Base-by-base conservation (phyloP, 2,888 invertebrate genomes). In the Tetramorium bicarinatum region DNA sequence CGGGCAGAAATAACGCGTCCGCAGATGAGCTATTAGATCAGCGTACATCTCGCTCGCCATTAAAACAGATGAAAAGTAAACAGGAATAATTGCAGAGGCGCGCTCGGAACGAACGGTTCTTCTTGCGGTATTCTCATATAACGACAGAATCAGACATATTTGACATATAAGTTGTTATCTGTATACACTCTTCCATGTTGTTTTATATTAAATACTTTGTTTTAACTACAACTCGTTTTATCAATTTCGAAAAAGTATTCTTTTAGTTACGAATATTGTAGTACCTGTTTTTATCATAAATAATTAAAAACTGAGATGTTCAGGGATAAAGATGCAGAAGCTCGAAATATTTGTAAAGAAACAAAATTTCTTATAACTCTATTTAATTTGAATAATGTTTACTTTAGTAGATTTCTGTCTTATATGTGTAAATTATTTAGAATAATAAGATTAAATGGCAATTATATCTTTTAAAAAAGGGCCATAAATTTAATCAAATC, bases 1-100 rank as follows among this genome's bases (percentile, higher is more conserved):
- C 59, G 18, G 18, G 47, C 71, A 71, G 71, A 47, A 80, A 71
- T 80, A 61, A 71, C 79, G 79, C 79, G 69, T 13, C 34, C 34
- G 59, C 71, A 59, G 79, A 79, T 71, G 71, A 80, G 71, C 59
- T 59, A 71, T 80, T 80, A 71, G 79, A 80, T 80, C 47, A 56
- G 29, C 67, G 54, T 25, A 66, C 41, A 67, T 77, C 67, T 71
- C 59, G 56, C 69, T 69, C 47, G 59, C 71, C 38, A 71, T 71
- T 80, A 80, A 80, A 80, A 79, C 47, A 59, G 69, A 80, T 80
- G 79, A 71, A 80, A 80, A 71, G 59, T 80, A 80, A 80, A 80
- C 71, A 71, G 59, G 71, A 80, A 80, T 80, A 71, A 80, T 80
- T 69, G 56, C 69, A 79, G 76, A 3, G n/a, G 15, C 54, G 41